phyloP scores from a whole-genome alignment of 2,113 vertebrate genomes.

The Eulemur rufifrons region DNA sequence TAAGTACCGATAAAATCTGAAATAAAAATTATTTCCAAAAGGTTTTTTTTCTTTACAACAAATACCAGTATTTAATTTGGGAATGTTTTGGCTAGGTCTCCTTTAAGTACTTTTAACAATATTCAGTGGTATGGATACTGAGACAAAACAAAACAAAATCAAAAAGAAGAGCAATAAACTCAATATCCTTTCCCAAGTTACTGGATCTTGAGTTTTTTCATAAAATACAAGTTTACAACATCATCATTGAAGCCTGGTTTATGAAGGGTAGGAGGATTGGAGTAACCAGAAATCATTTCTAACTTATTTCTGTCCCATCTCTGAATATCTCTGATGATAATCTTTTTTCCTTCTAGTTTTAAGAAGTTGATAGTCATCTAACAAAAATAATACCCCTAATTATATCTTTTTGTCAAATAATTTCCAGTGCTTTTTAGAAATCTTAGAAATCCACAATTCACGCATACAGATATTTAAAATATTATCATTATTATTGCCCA shows the following conservation, averaged over 20 bases:
- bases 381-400: background rate
- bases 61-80: slow-evolving; percentile 13
- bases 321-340: background rate
- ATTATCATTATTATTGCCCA: background rate
- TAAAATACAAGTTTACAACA: slow-evolving; percentile 13
- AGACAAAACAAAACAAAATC: background rate
- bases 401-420: background rate
- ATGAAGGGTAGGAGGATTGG: background rate
- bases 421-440: background rate
- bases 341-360: background rate
- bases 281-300: background rate
- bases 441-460: background rate
- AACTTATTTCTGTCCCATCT: background rate
- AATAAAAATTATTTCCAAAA: slow-evolving; percentile 48
- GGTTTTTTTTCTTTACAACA: slow-evolving; percentile 15
- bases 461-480: background rate
- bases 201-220: background rate
- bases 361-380: background rate
- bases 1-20: background rate
- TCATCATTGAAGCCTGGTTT: background rate
- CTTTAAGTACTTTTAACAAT: background rate
- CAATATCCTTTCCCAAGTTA: background rate
- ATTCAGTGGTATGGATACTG: background rate
- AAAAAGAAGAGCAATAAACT: background rate
- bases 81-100: background rate